Percentiles rank a stretch among this genome's conserved stretches.
Evolutionary conservation across 2,113 vertebrate genomes (phyloP).

Genomic region (Actinemys pallida): DNA sequence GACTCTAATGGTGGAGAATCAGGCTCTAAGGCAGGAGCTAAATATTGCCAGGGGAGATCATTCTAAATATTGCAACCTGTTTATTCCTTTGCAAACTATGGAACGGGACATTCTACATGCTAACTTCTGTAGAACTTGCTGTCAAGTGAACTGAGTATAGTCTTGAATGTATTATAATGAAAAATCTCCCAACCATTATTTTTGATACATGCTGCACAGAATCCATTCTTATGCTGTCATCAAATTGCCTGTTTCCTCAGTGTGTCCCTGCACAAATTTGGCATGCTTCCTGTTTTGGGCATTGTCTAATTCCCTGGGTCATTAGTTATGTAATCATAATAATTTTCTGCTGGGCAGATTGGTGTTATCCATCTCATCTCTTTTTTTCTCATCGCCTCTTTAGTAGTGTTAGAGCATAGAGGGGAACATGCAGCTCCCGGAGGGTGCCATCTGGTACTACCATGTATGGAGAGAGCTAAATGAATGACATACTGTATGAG

Average conservation of each 20-base stretch:
- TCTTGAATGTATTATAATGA: background rate
- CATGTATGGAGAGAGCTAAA: constrained; percentile 63
- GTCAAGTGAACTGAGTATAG: background rate
- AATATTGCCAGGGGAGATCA: background rate
- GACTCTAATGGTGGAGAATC: background rate
- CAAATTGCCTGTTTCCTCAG: constrained; percentile 44
- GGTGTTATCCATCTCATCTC: constrained; percentile 65
- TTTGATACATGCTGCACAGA: background rate
- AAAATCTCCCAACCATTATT: background rate
- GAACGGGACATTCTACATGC: background rate
- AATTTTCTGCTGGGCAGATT: constrained; percentile 77
- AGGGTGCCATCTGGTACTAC: constrained; percentile 78
- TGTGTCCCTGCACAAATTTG: constrained; percentile 47
- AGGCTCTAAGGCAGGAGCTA: background rate
- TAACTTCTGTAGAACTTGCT: background rate
- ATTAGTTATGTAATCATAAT: constrained; percentile 80
- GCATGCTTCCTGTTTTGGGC: constrained; percentile 66
- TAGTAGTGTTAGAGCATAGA: constrained; percentile 57
- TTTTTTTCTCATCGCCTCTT: constrained; percentile 70
- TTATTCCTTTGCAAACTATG: background rate
- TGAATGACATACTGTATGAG: constrained; percentile 66
- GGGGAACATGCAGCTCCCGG: constrained; percentile 71
- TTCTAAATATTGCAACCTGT: background rate
- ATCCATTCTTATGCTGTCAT: constrained; percentile 8
- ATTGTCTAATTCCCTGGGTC: constrained; percentile 79